Conservation (phyloP, 2,888 invertebrate genomes). For the Epinotia demarniana region DNA sequence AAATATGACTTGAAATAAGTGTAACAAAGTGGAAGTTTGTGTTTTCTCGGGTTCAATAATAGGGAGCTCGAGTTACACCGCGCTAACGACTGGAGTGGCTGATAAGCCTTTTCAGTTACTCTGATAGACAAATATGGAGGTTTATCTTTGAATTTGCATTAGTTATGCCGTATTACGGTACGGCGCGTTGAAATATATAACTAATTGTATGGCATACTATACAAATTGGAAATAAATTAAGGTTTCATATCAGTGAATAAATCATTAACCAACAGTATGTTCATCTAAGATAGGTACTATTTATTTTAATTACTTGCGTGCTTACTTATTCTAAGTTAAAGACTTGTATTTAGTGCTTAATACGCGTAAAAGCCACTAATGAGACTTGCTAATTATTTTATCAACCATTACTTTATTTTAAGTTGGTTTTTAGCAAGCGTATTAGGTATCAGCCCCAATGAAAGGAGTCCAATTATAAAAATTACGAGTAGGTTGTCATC, state of each 20-base stretch:
- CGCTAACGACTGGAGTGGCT: constrained; percentile 77
- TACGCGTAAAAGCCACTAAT: background rate
- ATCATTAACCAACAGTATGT: background rate
- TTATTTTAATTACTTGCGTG: background rate
- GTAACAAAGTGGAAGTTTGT: constrained; percentile 62
- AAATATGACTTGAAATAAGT: constrained; percentile 57
- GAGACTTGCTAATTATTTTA: constrained; percentile 6
- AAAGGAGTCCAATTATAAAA: background rate
- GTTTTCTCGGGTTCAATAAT: constrained; percentile 60
- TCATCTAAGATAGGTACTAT: background rate
- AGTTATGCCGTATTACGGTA: constrained; percentile 56
- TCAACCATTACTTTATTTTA: background rate
- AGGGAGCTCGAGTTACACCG: constrained; percentile 78
- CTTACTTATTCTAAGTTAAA: background rate
- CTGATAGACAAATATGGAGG: constrained; percentile 84
- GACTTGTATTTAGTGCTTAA: background rate
- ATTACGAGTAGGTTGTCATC: too few species aligned
- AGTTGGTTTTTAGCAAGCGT: background rate
- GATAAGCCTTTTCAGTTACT: constrained; percentile 79
- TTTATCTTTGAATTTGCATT: constrained; percentile 81
- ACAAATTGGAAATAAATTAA: constrained; percentile 14
- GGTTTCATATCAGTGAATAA: background rate
- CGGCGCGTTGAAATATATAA: constrained; percentile 17
- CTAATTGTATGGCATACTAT: constrained; percentile 11
- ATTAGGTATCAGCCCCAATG: background rate